phyloP scores from a whole-genome alignment of 1,140 invertebrate species.

The Zaprionus kolodkinae region DNA sequence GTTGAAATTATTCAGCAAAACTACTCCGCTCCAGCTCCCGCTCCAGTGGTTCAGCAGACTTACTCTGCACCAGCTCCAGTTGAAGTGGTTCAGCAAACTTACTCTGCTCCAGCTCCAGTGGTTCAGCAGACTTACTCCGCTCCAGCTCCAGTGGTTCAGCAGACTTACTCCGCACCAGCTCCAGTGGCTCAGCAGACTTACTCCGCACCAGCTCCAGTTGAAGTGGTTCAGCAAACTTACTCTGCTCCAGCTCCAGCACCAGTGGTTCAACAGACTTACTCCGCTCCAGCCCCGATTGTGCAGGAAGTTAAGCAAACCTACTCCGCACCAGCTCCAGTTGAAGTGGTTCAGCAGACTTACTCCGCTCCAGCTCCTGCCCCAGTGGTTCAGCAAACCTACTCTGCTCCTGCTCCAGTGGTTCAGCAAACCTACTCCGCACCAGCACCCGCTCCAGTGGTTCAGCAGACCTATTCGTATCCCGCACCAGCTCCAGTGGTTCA shows the following conservation, averaged over 20 bases:
- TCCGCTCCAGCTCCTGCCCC: conserved; percentile 33
- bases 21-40: conserved; percentile 10
- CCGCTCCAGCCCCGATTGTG: conserved; percentile 38
- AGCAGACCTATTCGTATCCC: conserved; percentile 29
- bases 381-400: conserved; percentile 21
- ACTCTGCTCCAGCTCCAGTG: conserved; percentile 35
- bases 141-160: conserved; percentile 23
- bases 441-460: conserved; percentile 23
- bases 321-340: conserved; percentile 22
- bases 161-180: conserved; percentile 40
- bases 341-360: conserved; percentile 25
- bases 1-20: conserved; percentile 14
- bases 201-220: conserved; percentile 20
- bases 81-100: conserved; percentile 38
- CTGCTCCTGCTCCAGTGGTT: conserved; percentile 22
- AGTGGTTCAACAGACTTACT: conserved; percentile 34
- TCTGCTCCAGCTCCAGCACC: conserved; percentile 17
- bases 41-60: conserved; percentile 33
- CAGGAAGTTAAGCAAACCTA: no score
- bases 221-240: conserved; percentile 25
- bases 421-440: conserved; percentile 44
- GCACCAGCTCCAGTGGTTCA: conserved; percentile 37
- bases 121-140: no score
- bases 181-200: conserved; percentile 28
- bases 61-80: conserved; percentile 33